phyloP scores from a whole-genome alignment of 2,888 invertebrate species.

The Lapara coniferarum region DNA sequence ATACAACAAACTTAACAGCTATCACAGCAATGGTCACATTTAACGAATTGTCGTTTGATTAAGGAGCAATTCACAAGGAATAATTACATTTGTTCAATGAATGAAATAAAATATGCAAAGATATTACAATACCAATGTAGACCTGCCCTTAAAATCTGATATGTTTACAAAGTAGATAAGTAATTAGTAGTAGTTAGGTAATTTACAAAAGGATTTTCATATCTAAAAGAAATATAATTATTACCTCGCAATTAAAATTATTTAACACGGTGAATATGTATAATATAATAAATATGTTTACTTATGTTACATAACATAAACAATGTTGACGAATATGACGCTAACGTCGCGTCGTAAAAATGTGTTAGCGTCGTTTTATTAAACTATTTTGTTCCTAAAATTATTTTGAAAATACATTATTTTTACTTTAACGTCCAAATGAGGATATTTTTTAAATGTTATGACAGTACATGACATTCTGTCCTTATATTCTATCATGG shows the following conservation, averaged over 20 bases:
- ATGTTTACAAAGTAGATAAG: no score
- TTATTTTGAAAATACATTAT: no score
- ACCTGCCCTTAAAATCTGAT: no score
- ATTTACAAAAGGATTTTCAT: no score
- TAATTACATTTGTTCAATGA: conserved; percentile 5
- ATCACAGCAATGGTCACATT: conserved; percentile 70
- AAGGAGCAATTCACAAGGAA: not conserved
- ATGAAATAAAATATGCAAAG: not conserved
- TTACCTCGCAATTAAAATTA: not conserved
- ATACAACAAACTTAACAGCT: conserved; percentile 66
- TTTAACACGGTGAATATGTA: not conserved
- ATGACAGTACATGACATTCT: no score
- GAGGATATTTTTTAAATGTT: no score
- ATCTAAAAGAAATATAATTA: conserved; percentile 2
- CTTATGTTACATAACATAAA: not conserved
- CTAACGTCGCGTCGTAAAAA: not conserved
- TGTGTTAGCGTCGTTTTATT: not conserved
- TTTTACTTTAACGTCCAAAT: no score
- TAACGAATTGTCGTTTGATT: conserved; percentile 31
- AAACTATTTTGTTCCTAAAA: no score
- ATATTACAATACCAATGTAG: no score
- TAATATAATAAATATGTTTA: not conserved
- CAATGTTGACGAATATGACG: not conserved
- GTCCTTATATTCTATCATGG: no score
- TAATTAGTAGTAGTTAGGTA: no score